Evolutionary conservation across 2,113 vertebrate species (phyloP).

Genomic region (Donacobius atricapilla): DNA sequence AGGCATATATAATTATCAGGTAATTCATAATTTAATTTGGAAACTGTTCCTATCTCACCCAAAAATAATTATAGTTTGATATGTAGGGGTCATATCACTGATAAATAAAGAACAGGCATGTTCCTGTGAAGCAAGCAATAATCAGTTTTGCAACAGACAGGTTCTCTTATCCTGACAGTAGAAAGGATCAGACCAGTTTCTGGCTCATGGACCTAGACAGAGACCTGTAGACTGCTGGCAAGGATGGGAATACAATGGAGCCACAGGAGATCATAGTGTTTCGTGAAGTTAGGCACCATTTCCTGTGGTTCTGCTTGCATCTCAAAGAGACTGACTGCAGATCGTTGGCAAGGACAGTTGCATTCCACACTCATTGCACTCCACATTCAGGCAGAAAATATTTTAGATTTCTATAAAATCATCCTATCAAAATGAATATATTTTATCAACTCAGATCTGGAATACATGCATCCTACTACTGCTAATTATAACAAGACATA

Average conservation of each 20-base stretch:
- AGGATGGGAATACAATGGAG: background rate
- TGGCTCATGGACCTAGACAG: background rate
- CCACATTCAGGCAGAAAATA: conserved; percentile 46
- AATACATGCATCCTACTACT: conserved; percentile 24
- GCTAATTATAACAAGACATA: conserved; percentile 53
- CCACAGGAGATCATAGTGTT: background rate
- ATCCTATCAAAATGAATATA: conserved; percentile 53
- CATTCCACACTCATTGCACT: conserved; percentile 26
- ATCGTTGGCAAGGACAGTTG: background rate
- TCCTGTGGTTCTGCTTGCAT: background rate
- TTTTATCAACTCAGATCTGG: conserved; percentile 53
- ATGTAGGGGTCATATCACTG: background rate
- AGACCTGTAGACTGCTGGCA: background rate
- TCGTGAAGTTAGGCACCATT: background rate
- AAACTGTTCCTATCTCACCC: background rate
- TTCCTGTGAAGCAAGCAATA: background rate
- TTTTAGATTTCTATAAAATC: conserved; percentile 53
- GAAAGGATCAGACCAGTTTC: background rate
- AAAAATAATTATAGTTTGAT: background rate
- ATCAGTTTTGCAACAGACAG: background rate
- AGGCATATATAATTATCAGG: background rate
- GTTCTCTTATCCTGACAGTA: background rate
- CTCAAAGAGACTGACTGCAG: conserved; percentile 9
- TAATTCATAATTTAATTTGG: background rate
- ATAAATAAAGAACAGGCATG: conserved; percentile 13